Evolutionary conservation across 2,113 vertebrate species (phyloP), one percentile per base, ranked within the genome.

Genomic region (Crotalus horridus): DNA sequence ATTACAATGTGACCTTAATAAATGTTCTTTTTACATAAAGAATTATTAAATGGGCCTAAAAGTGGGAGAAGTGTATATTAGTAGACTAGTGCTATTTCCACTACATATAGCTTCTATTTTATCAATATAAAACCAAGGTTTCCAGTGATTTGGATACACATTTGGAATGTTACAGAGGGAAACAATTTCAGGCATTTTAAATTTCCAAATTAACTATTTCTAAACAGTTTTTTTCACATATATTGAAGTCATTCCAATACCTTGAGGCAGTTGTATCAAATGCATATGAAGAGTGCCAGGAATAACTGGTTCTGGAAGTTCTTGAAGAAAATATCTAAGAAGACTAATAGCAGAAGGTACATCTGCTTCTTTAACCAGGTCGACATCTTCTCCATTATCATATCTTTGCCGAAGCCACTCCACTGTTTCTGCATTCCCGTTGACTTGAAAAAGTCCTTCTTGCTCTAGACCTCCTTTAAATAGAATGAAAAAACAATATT

Each of bases 371-470:
- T 99, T 99, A 97, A 99, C 98, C 96, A 99, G 98, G 97, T 99
- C 98, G 98, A 99, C 99, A 96, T 99, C 98, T 96, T 99, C 99
- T 61, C 99, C 99, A 0, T 98, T 99, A 97, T 99, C 99, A 0
- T 99, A 99, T 94, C 98, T 98, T 93, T 99, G 99, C 94, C 99
- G 98, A 96, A 99, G 98, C 99, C 99, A 99, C 97, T 99, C 99
- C 97, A 99, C 99, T 33, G 98, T 99, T 97, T 99, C 99, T 94
- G 99, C 99, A 91, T 99, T 99, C 94, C 99, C 99, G 94, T 99
- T 99, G 95, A 99, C 99, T 97, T 99, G 98, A 97, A 99, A 99
- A 98, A 99, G 98, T 95, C 99, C 99, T 97, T 99, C 98, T 96
- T 99, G 98, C 97, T 99, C 98, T 98, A 99, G 98, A 96, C 98